Base-by-base conservation (phyloP, 2,888 invertebrate genomes). In the Drosophila ustulata region DNA sequence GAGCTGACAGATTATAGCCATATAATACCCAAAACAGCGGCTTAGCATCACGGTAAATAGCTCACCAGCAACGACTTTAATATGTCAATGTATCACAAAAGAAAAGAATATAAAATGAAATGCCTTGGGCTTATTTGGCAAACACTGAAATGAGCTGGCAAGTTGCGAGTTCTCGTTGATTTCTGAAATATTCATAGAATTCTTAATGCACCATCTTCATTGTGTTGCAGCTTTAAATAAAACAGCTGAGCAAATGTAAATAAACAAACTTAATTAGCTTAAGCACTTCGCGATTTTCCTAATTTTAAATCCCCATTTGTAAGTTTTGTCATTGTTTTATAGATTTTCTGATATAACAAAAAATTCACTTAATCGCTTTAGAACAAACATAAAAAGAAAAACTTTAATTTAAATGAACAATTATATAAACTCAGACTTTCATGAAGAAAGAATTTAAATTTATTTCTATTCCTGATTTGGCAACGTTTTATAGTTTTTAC, bases 21-120 rank as follows among this genome's bases (percentile, higher is more conserved):
- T 71, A 71, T 87, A 82, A 82, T 87, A 76, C 88, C 66, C 85
- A 64, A 85, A 87, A 82, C 88, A 82, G 61, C 26, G 64, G 82
- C 85, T 88, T 70, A 82, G 71, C 73, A 63, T 78, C 74, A 69
- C 45, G 26, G 63, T 37, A 63, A 74, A 74, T 61, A 50, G n/a
- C 49, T 46, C 18, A n/a, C 28, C 47, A 52, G 55, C 30, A 13
- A 64, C 56, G 56, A 51, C 64, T 63, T 37, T 32, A 56, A 56
- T 52, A 78, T 74, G 78, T 78, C 64, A 78, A 63, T 66, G 70
- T 66, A 74, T 66, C 69, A 53, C 25, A 62, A 49, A 34, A 52
- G 46, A 58, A 68, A 51, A 43, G 28, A 11, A 43, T 11, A 28
- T n/a, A 47, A 47, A 32, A 18, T 39, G 6, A 41, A 52, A 43